Base-by-base conservation (phyloP, 2,113 vertebrate species). In the Eonycteris spelaea region DNA sequence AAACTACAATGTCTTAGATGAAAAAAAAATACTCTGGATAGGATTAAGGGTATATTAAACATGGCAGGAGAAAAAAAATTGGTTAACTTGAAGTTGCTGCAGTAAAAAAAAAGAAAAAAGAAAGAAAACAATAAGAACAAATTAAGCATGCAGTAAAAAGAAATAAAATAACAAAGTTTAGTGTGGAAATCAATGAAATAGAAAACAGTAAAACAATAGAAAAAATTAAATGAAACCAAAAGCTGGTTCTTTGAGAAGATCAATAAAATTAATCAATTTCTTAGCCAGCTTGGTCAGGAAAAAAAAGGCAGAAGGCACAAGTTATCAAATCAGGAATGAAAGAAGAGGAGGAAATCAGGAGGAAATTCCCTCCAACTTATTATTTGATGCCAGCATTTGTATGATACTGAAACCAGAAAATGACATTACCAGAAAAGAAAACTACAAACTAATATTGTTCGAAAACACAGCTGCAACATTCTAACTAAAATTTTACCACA, bases 391-490 rank as follows among this genome's bases (percentile, higher is more conserved):
- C 38, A 92, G 43, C 3, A 15, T 74, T 48, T 57, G 38, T 38
- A 55, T 91, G 40, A 68, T 40, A 33, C 45, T 45, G 35, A 92
- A 91, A 35, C n/a, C 48, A 78, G 68, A 74, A 26, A 86, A 94
- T 78, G 85, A 86, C 57, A 67, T 91, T 78, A 68, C 48, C 88
- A 92, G 88, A 67, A 68, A 83, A 84, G 79, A 79, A 94, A 93
- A 79, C 33, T 75, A 63, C 26, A 94, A 94, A 80, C 57, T 28
- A 80, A 10, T 24, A 79, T 65, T 16, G 53, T 88, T 79, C n/a
- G 80, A 91, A 91, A 85, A 40, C 59, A 80, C 26, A 91, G 67
- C 79, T 74, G 35, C 65, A 86, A 95, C 94, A 70, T 88, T 45
- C 19, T 43, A 86, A 92, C 78, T 1, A 53, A 95, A 63, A 67